These are phyloP conservation scores for Sebastes matsubarae DNA, from an alignment of 2,797 vertebrate species.

Conservation along the genomic window DNA sequence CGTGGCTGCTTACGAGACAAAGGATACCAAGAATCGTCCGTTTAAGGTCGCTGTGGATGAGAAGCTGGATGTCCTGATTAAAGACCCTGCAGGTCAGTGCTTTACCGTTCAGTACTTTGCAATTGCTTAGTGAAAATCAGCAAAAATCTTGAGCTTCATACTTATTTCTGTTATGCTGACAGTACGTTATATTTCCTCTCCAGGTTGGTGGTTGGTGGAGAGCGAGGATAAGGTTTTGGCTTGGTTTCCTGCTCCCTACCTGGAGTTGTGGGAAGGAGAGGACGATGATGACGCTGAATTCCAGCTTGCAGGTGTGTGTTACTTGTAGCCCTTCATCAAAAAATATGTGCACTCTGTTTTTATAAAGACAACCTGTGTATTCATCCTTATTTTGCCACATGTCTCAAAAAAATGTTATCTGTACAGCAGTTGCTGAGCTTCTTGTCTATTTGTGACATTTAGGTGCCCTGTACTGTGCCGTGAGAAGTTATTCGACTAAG, in stretches of 20 bases:
- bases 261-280: conserved; percentile 74
- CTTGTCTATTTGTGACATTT: neutral
- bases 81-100: conserved; percentile 87
- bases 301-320: conserved; percentile 71
- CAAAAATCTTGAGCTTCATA: no score
- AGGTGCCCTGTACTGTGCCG: conserved; percentile 85
- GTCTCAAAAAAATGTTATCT: no score
- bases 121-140: neutral
- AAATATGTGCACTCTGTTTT: neutral
- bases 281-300: conserved; percentile 47
- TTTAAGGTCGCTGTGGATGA: conserved; percentile 83
- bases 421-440: neutral
- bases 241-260: conserved; percentile 94
- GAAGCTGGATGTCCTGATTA: conserved; percentile 88
- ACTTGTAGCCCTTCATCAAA: neutral
- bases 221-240: conserved; percentile 85
- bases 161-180: neutral
- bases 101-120: neutral
- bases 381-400: neutral
- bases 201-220: conserved; percentile 97
- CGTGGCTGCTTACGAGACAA: conserved; percentile 86
- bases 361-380: no score
- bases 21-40: conserved; percentile 84
- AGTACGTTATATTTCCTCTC: neutral
- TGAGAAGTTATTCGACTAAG: conserved; percentile 77